Evolutionary conservation across 1,140 invertebrate genomes (phyloP).

Genomic region (Helicorthomorpha holstii): DNA sequence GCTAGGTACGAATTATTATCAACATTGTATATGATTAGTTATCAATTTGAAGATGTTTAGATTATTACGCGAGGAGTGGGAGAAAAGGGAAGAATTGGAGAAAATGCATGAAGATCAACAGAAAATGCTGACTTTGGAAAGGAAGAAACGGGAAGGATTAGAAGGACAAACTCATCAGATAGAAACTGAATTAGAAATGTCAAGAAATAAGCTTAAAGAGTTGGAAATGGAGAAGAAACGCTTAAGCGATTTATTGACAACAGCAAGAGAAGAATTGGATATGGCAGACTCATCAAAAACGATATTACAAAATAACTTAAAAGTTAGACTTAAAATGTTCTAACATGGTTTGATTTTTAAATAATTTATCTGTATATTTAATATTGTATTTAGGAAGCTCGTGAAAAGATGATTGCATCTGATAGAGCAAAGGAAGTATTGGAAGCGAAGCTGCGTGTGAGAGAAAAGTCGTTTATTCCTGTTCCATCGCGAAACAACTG

Average conservation of each 20-base stretch:
- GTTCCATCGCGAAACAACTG: too few relatives aligned
- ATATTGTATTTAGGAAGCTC: slow-evolving; percentile 24
- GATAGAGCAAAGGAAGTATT: slow-evolving; percentile 45
- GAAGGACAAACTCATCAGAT: slow-evolving; percentile 50
- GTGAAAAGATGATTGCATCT: slow-evolving; percentile 43
- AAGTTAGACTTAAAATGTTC: not conserved
- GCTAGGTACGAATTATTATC: slow-evolving; percentile 28
- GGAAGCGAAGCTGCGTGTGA: slow-evolving; percentile 34
- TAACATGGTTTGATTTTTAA: not conserved
- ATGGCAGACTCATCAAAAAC: not conserved
- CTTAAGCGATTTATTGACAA: slow-evolving; percentile 46
- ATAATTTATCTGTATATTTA: not conserved
- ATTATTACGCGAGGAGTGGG: slow-evolving; percentile 64
- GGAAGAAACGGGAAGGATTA: slow-evolving; percentile 50
- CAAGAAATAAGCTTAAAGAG: slow-evolving; percentile 40
- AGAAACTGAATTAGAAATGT: slow-evolving; percentile 46
- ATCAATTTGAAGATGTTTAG: slow-evolving; percentile 26
- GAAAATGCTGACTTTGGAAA: slow-evolving; percentile 48
- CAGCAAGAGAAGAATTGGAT: slow-evolving; percentile 17
- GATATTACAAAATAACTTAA: not conserved
- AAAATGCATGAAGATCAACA: slow-evolving; percentile 53
- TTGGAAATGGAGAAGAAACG: slow-evolving; percentile 45
- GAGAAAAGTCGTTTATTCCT: slow-evolving; percentile 7
- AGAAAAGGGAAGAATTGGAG: slow-evolving; percentile 58
- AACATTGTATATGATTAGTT: not conserved